A percentile compares a stretch with the other conserved stretches of the same genome.
These are phyloP conservation scores for Condylura cristata DNA, from an alignment of 2,113 vertebrate genomes.

Conservation along the genomic window DNA sequence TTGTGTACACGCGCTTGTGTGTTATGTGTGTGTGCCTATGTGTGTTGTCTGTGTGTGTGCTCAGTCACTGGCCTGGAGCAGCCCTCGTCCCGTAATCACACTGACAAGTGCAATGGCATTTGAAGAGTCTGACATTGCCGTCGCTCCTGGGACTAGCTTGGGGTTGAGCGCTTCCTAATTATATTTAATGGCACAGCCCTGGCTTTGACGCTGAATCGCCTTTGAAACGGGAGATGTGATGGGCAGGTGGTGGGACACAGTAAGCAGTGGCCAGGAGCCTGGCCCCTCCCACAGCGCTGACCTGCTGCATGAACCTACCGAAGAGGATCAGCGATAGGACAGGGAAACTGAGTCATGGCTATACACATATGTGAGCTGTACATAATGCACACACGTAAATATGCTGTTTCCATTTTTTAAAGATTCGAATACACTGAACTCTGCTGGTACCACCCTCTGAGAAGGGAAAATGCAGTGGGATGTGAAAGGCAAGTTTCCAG, in stretches of 20 bases:
- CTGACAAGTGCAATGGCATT: background rate
- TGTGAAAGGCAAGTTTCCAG: no score
- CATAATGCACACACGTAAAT: background rate
- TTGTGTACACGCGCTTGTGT: no score
- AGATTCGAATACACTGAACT: background rate
- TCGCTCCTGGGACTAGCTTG: background rate
- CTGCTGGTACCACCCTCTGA: background rate
- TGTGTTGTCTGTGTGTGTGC: no score
- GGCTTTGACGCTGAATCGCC: background rate
- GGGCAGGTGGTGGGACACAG: constrained; percentile 47
- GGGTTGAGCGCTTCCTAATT: constrained; percentile 39
- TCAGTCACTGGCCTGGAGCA: background rate
- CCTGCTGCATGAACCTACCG: background rate
- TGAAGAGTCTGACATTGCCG: background rate
- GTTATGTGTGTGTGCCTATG: no score
- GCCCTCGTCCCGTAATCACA: background rate
- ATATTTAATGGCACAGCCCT: constrained; percentile 55
- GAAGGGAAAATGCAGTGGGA: no score
- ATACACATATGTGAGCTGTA: accelerated
- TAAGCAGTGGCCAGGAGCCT: constrained; percentile 39
- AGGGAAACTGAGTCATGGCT: background rate
- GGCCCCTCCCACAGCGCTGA: background rate
- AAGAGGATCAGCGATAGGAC: background rate
- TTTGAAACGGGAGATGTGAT: constrained; percentile 46
- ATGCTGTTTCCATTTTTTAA: background rate